These are phyloP conservation scores for Volucella inanis DNA, from an alignment of 2,888 invertebrate species.

Conservation along the genomic window DNA sequence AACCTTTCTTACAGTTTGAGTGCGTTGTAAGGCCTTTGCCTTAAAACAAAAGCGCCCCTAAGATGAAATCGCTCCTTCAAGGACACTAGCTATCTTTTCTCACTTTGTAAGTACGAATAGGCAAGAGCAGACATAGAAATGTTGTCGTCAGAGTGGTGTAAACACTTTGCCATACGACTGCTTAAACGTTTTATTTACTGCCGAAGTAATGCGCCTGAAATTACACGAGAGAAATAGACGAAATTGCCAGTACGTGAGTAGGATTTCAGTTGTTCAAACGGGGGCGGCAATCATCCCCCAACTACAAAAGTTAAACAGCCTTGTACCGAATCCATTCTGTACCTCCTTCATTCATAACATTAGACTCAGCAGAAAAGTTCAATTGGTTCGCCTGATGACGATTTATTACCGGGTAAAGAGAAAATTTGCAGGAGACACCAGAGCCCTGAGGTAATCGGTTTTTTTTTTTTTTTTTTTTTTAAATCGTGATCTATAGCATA, in stretches of 20 bases:
- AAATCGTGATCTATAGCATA: conserved; percentile 39
- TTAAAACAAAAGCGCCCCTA: conserved; percentile 13
- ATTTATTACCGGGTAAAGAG: conserved; percentile 55
- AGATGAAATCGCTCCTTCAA: conserved; percentile 5
- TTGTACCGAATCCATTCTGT: conserved; percentile 54
- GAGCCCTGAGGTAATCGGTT: conserved; percentile 25
- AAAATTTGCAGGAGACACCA: background rate
- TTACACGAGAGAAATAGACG: conserved; percentile 60
- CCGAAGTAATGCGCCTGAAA: conserved; percentile 65
- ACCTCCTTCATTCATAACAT: conserved; percentile 41
- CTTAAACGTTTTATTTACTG: conserved; percentile 73
- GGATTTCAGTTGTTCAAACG: conserved; percentile 27
- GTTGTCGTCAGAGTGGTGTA: conserved; percentile 24
- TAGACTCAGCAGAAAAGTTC: conserved; percentile 56
- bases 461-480: conserved; percentile 32
- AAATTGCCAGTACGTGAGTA: conserved; percentile 70
- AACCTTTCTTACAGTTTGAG: conserved; percentile 40
- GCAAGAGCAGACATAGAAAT: background rate
- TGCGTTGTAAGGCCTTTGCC: conserved; percentile 53
- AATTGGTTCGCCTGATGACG: conserved; percentile 54
- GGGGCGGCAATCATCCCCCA: background rate
- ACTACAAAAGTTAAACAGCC: background rate
- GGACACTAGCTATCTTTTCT: background rate
- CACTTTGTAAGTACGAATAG: background rate
- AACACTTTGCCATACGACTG: conserved; percentile 41